These are phyloP conservation scores for Papilio machaon DNA, from an alignment of 1,140 invertebrate genomes.

Conservation along the genomic window DNA sequence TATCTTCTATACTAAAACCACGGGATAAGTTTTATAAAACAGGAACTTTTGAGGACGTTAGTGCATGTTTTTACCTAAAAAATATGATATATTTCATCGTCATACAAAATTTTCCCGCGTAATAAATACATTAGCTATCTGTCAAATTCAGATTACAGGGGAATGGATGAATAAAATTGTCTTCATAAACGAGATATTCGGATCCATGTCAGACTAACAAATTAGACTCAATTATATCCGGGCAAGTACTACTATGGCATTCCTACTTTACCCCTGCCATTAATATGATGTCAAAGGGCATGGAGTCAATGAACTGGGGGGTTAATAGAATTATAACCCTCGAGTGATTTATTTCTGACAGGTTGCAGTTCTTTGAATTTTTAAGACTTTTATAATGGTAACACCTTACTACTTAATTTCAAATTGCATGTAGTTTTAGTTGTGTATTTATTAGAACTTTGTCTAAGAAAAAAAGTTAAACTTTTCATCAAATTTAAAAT, in stretches of 20 bases:
- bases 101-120: no score
- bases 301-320: slow-evolving; percentile 14
- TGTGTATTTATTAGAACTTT: no score
- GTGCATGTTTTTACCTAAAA: no score
- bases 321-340: slow-evolving; percentile 11
- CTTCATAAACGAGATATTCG: not conserved
- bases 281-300: slow-evolving; percentile 17
- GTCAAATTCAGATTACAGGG: not conserved
- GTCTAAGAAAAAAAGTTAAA: no score
- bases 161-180: not conserved
- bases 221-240: slow-evolving; percentile 37
- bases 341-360: slow-evolving; percentile 5
- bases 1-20: not conserved
- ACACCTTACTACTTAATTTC: no score
- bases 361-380: not conserved
- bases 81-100: no score
- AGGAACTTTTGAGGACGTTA: no score
- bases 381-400: not conserved
- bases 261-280: not conserved
- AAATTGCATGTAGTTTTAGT: not conserved
- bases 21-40: no score
- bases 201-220: slow-evolving; percentile 18
- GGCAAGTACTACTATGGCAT: not conserved
- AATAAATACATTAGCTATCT: not conserved
- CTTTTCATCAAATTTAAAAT: no score